Conservation (phyloP, 2,888 invertebrate genomes). For the Hypselothyrea guttata region DNA sequence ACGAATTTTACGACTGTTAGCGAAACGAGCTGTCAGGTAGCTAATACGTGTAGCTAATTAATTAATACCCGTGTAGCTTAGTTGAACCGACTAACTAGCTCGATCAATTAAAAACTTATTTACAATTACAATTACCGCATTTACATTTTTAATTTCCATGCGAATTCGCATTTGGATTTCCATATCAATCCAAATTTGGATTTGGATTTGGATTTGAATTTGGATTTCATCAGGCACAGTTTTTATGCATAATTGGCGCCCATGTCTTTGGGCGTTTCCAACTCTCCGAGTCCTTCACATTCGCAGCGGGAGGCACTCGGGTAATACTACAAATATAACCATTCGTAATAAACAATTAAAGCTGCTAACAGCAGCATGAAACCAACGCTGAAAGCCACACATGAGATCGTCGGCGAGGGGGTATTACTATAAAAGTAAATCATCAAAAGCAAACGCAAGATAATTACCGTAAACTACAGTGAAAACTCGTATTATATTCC, state of each 20-base stretch:
- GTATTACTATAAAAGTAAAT: not conserved
- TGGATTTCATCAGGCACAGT: conserved; percentile 50
- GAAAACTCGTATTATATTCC: not conserved
- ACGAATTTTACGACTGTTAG: conserved; percentile 29
- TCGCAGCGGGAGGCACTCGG: conserved; percentile 23
- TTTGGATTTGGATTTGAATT: conserved; percentile 19
- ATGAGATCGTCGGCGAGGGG: not conserved
- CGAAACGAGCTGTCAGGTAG: conserved; percentile 19
- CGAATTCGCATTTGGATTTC: conserved; percentile 28
- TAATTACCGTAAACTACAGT: conserved; percentile 2
- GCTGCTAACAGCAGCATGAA: conserved; percentile 3
- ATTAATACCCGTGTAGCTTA: conserved; percentile 21
- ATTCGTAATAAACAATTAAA: conserved; percentile 22
- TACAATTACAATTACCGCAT: not conserved
- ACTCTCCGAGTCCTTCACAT: conserved; percentile 50
- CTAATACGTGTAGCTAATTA: conserved; percentile 22
- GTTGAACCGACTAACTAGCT: conserved; percentile 9
- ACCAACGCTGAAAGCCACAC: not conserved
- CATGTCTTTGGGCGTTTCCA: conserved; percentile 29
- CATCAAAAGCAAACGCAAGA: conserved; percentile 1
- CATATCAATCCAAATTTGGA: not conserved
- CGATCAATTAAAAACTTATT: not conserved
- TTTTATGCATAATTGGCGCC: conserved; percentile 64
- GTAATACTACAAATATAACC: conserved; percentile 4
- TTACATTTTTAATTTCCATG: conserved; percentile 30